Conservation (phyloP, 2,888 invertebrate genomes). For the Gari tellinella region DNA sequence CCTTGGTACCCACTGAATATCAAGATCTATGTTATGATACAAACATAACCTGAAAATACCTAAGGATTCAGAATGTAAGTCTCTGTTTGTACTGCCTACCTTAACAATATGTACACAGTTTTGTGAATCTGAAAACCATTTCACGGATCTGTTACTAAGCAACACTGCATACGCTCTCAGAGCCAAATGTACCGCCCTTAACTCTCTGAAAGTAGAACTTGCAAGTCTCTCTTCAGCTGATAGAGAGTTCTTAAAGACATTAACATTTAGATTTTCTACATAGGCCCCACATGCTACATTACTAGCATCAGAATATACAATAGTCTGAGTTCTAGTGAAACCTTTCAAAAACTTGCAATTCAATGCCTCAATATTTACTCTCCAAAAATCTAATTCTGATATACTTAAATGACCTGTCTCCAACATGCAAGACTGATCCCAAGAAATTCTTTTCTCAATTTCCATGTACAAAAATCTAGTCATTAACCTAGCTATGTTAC, state of each 20-base stretch:
- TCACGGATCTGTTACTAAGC: background rate
- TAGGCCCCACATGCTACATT: background rate
- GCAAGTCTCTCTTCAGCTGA: background rate
- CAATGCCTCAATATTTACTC: background rate
- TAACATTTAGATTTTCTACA: background rate
- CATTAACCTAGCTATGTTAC: too few species aligned
- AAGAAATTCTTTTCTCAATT: too few species aligned
- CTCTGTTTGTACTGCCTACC: slow-evolving; percentile 14
- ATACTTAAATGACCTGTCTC: too few species aligned
- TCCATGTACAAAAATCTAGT: too few species aligned
- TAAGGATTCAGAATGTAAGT: slow-evolving; percentile 17
- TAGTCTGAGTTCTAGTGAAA: background rate
- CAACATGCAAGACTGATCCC: too few species aligned
- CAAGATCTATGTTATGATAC: slow-evolving; percentile 16
- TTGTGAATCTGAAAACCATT: too few species aligned
- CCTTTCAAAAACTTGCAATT: background rate
- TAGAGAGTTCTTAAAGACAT: too few species aligned
- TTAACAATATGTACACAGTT: background rate
- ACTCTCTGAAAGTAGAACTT: slow-evolving; percentile 21
- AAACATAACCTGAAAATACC: slow-evolving; percentile 11
- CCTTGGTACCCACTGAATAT: slow-evolving; percentile 34
- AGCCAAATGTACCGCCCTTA: slow-evolving; percentile 9
- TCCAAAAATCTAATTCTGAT: too few species aligned
- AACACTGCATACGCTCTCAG: slow-evolving; percentile 3
- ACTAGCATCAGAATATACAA: slow-evolving; percentile 3